A percentile compares a stretch with the other conserved stretches of the same genome.
Conservation (phyloP, 1,140 invertebrate genomes). For the Sinonovacula constricta region DNA sequence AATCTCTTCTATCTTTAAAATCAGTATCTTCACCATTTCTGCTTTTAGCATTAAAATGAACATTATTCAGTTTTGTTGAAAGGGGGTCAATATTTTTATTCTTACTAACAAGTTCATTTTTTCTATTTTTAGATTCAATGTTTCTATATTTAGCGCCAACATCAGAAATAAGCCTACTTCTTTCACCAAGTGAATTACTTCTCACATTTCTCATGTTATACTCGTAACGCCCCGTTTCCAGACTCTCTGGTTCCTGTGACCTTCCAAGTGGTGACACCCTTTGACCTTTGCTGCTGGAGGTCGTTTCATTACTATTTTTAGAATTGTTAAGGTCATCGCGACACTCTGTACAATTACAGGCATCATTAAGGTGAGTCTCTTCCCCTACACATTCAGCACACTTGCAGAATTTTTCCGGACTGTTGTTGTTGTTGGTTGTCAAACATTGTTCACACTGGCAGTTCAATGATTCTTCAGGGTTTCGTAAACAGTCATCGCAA, state of each 20-base stretch:
- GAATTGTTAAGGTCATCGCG: neutral
- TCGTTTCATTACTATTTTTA: neutral
- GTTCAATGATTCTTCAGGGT: slow-evolving; percentile 9
- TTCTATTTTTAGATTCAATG: no score
- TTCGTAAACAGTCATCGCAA: slow-evolving; percentile 36
- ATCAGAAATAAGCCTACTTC: no score
- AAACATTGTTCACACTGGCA: slow-evolving; percentile 43
- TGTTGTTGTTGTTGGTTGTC: neutral
- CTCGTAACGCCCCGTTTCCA: no score
- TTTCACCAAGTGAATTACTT: no score
- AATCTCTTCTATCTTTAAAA: no score
- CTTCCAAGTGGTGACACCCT: slow-evolving; percentile 3
- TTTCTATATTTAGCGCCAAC: no score
- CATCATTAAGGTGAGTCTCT: neutral
- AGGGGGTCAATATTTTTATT: no score
- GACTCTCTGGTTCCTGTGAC: slow-evolving; percentile 20
- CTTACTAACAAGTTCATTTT: no score
- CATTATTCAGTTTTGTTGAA: no score
- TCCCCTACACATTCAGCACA: slow-evolving; percentile 7
- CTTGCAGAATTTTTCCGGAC: neutral
- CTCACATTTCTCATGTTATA: no score
- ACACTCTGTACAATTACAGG: neutral
- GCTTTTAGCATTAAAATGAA: no score
- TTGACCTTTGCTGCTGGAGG: neutral
- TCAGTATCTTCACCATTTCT: no score